phyloP scores from a whole-genome alignment of 2,797 vertebrate species.

The Sparidentex hasta region DNA sequence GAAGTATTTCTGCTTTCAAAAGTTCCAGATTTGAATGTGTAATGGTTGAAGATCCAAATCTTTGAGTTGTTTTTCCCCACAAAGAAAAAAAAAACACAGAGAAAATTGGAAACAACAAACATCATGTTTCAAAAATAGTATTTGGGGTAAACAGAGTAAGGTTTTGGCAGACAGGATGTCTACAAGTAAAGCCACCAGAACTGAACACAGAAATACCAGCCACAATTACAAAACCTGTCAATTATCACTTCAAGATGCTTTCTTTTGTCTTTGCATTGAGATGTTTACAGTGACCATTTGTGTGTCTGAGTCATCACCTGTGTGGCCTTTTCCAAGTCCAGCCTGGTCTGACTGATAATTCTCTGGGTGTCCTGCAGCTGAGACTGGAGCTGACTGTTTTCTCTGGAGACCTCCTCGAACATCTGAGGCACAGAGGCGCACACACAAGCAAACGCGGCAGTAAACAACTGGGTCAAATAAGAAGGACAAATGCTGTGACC shows the following conservation, averaged over 20 bases:
- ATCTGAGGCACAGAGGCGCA: slow-evolving; percentile 74
- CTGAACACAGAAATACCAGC: neutral
- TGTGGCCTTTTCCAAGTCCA: slow-evolving; percentile 89
- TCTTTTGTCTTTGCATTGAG: neutral
- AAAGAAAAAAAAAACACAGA: neutral
- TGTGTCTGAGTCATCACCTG: slow-evolving; percentile 78
- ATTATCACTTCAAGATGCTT: neutral
- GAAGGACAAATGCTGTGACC: neutral
- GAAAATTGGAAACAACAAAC: neutral
- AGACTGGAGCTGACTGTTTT: slow-evolving; percentile 88
- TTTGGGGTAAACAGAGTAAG: neutral
- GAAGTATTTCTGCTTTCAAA: neutral
- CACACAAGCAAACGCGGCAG: slow-evolving; percentile 10
- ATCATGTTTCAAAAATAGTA: neutral
- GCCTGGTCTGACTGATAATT: slow-evolving; percentile 84
- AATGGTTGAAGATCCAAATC: neutral
- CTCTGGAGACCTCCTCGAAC: slow-evolving; percentile 87
- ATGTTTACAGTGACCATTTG: neutral
- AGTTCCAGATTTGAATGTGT: no score
- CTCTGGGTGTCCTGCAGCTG: slow-evolving; percentile 90
- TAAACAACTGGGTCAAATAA: slow-evolving; percentile 22
- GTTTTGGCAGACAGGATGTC: neutral
- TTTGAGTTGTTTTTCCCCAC: neutral
- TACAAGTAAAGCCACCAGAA: neutral
- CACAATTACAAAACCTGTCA: neutral